phyloP scores from a whole-genome alignment of 1,140 invertebrate species.

The Harpegnathos saltator region DNA sequence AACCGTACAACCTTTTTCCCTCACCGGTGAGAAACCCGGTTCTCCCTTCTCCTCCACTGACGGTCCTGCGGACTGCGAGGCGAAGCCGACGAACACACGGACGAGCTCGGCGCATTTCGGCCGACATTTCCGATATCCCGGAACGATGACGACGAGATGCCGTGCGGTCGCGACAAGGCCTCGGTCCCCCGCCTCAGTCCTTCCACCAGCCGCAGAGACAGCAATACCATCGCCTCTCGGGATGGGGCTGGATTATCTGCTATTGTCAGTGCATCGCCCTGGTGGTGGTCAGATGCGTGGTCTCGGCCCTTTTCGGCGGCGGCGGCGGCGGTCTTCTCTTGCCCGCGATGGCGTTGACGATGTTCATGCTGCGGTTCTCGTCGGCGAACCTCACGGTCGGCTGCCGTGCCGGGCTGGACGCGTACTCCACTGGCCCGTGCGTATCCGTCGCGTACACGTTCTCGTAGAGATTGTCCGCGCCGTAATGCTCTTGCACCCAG shows the following conservation, averaged over 20 bases:
- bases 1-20: conserved; percentile 15
- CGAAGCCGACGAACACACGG: conserved; percentile 6
- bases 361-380: conserved; percentile 79
- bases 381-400: conserved; percentile 78
- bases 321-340: conserved; percentile 91
- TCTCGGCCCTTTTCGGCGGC: conserved; percentile 92
- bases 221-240: conserved; percentile 80
- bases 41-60: neutral
- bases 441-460: conserved; percentile 87
- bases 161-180: conserved; percentile 30
- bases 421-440: conserved; percentile 83
- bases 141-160: conserved; percentile 36
- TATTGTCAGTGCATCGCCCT: conserved; percentile 86
- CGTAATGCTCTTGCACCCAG: conserved; percentile 96
- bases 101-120: conserved; percentile 13
- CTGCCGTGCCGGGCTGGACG: conserved; percentile 82
- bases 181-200: conserved; percentile 65
- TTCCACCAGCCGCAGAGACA: conserved; percentile 84
- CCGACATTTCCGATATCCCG: neutral
- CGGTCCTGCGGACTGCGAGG: neutral
- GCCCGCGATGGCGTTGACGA: conserved; percentile 80
- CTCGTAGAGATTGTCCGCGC: conserved; percentile 88
- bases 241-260: conserved; percentile 81
- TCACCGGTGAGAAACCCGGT: neutral
- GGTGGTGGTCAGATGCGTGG: conserved; percentile 89